Base-by-base conservation (phyloP, 2,113 vertebrate species). In the Vombatus ursinus region DNA sequence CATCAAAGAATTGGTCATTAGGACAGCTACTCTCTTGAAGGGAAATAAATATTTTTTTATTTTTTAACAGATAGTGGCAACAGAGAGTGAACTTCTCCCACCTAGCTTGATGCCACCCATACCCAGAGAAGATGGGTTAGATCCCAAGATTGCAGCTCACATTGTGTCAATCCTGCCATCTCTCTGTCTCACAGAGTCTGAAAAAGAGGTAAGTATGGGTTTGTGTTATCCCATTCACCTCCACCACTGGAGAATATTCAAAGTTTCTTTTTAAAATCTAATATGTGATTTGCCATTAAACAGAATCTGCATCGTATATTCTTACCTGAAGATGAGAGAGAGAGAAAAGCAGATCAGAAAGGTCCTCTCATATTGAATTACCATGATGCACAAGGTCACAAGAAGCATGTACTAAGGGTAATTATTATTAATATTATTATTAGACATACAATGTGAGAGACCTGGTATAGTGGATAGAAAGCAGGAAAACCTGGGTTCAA, bases 311-410 rank as follows among this genome's bases (percentile, higher is more conserved):
- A 94, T 48, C 97, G 98, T 6, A 94, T 98, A 61, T 98, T 99
- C 96, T 98, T 98, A 96, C 12, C 91, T 84, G 95, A 97, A 91
- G 94, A 97, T 7, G 26, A 93, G 90, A 93, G 90, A 2, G 92
- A 96, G 91, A 97, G 97, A 90, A 90, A 53, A 68, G 89, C 52
- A 0, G 53, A 47, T 2, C 96, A 94, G 6, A 96, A 95, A 31
- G 97, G 98, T 2, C 99, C 99, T 44, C 92, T 98, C 52, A 96
- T 99, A 2, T 91, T 99, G 97, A 99, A 99, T 96, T 99, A 98
- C 95, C 99, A 99, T 0, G 98, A 99, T 94, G 96, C 97, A 24
- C 97, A 98, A 10, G 97, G 98, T 16, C 98, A 98, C 57, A 98
- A 99, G 31, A 97, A 99, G 14, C 98, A 98, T 24, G 94, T 97